Percentiles rank a stretch among this genome's conserved stretches.
Conservation (phyloP, 1,140 invertebrate genomes). For the Zaprionus ghesquierei region DNA sequence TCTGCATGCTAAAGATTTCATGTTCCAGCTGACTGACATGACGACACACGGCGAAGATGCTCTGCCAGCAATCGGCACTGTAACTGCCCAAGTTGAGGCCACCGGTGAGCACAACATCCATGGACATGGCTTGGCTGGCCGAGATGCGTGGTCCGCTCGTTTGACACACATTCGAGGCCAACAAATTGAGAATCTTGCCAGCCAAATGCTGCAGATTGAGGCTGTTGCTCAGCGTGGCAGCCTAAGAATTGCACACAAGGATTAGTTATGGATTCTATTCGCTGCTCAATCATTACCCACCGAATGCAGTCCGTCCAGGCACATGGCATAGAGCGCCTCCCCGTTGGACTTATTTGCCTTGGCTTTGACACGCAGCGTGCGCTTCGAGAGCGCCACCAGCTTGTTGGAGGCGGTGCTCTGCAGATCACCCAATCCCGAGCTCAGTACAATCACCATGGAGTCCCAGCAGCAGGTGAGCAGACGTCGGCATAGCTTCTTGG, state of each 20-base stretch:
- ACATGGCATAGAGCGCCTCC: conserved; percentile 90
- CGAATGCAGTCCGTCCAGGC: conserved; percentile 94
- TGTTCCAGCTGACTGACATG: conserved; percentile 95
- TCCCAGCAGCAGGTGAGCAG: conserved; percentile 96
- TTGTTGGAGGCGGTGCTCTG: conserved; percentile 84
- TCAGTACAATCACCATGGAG: conserved; percentile 93
- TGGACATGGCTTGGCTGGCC: conserved; percentile 93
- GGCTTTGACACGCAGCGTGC: conserved; percentile 83
- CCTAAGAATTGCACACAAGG: conserved; percentile 76
- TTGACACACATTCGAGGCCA: conserved; percentile 81
- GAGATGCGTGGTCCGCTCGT: conserved; percentile 88
- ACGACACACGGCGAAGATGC: conserved; percentile 95
- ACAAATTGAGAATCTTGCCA: conserved; percentile 78
- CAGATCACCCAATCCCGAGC: conserved; percentile 88
- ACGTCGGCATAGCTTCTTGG: conserved; percentile 86
- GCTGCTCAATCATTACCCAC: conserved; percentile 82
- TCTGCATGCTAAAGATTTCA: conserved; percentile 90
- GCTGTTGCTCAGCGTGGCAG: conserved; percentile 89
- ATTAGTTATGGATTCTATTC: not conserved
- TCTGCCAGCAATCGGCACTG: conserved; percentile 95
- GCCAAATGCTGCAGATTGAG: conserved; percentile 89
- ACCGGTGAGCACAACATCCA: conserved; percentile 90
- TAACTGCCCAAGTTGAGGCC: conserved; percentile 95
- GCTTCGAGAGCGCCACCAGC: conserved; percentile 84
- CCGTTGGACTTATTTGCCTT: conserved; percentile 85